Percentiles rank a stretch among this genome's conserved stretches.
Conservation (phyloP, 2,888 invertebrate species). For the Hemithea aestivaria region DNA sequence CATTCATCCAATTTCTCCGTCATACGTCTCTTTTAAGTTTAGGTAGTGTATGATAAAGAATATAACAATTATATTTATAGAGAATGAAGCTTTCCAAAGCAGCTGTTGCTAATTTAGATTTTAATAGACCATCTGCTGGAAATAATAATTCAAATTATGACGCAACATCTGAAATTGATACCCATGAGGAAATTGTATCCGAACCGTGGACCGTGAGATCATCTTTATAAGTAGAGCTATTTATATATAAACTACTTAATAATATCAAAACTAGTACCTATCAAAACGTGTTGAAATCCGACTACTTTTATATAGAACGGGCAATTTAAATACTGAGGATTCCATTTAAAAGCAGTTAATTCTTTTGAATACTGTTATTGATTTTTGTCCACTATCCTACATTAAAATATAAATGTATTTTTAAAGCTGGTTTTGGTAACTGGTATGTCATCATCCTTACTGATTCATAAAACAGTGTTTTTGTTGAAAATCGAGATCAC, state of each 20-base stretch:
- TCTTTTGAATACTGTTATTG: too few relatives aligned
- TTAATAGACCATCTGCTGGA: constrained; percentile 14
- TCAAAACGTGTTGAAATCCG: not conserved
- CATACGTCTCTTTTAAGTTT: too few relatives aligned
- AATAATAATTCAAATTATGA: constrained; percentile 9
- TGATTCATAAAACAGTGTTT: constrained; percentile 48
- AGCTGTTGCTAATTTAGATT: constrained; percentile 20
- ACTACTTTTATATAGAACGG: constrained; percentile 3
- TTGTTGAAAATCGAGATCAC: constrained; percentile 59
- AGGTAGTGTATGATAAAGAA: too few relatives aligned
- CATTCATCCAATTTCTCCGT: too few relatives aligned
- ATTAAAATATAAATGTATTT: constrained; percentile 3
- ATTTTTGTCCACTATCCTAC: not conserved
- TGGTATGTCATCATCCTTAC: constrained; percentile 30
- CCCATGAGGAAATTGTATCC: not conserved
- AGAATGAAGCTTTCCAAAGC: constrained; percentile 6
- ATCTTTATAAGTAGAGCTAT: too few relatives aligned
- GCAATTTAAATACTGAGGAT: too few relatives aligned
- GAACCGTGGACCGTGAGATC: too few relatives aligned
- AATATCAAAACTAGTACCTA: not conserved
- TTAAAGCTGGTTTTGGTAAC: constrained; percentile 4
- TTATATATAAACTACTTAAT: too few relatives aligned
- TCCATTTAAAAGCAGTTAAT: too few relatives aligned
- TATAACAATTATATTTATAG: too few relatives aligned
- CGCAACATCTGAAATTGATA: constrained; percentile 6